Conservation (phyloP, 2,113 vertebrate species). For the Lanius ludovicianus region DNA sequence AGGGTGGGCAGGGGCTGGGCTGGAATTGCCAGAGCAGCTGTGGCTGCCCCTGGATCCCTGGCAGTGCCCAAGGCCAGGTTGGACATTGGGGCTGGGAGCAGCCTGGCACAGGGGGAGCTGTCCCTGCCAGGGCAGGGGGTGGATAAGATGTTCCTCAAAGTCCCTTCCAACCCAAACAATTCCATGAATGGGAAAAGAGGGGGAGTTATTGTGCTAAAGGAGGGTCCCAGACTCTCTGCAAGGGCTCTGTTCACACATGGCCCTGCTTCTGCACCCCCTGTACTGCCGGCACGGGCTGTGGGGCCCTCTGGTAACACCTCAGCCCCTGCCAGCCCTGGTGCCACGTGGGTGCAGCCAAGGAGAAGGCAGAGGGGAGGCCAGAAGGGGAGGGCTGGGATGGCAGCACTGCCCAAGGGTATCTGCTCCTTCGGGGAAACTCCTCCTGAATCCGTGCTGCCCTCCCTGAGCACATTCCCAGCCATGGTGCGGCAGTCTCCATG, state of each 20-base stretch:
- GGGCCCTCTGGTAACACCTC: neutral
- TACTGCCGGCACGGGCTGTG: rapidly evolving
- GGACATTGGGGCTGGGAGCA: neutral
- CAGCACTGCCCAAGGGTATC: neutral
- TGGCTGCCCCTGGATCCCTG: neutral
- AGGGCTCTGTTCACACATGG: neutral
- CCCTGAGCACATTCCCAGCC: neutral
- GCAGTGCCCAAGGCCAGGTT: neutral
- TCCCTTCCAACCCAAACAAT: neutral
- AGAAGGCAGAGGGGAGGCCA: neutral
- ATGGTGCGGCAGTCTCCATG: rapidly evolving
- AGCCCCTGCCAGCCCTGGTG: neutral
- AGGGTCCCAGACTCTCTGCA: neutral
- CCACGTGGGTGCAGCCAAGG: neutral
- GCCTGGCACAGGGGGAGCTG: rapidly evolving
- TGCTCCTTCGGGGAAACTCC: neutral
- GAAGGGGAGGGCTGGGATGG: neutral
- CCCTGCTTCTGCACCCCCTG: neutral
- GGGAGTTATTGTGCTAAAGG: neutral
- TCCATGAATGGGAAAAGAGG: neutral
- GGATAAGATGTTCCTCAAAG: no score
- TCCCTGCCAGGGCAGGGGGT: neutral
- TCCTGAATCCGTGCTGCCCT: neutral
- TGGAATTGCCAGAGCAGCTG: neutral
- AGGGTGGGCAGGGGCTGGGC: neutral